Conservation (phyloP, 2,888 invertebrate genomes). For the Oegoconia quadripuncta region DNA sequence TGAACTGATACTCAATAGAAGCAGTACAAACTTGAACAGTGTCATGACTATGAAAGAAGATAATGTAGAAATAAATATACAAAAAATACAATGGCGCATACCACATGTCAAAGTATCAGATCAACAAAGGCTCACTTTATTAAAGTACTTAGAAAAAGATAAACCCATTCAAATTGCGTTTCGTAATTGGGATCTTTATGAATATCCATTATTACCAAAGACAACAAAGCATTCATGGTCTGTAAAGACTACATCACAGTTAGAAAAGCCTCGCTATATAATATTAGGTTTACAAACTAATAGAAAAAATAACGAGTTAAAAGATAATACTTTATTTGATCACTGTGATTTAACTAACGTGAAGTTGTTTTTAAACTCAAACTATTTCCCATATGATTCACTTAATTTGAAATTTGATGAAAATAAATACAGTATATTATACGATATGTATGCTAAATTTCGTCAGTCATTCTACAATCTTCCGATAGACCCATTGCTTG, state of each 20-base stretch:
- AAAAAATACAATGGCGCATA: conserved; percentile 16
- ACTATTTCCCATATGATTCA: conserved; percentile 27
- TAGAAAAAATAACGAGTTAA: conserved; percentile 29
- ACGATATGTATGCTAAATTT: too few species aligned
- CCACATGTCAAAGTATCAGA: conserved; percentile 17
- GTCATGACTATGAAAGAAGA: conserved; percentile 15
- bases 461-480: conserved; percentile 6
- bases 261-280: conserved; percentile 44
- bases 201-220: conserved; percentile 37
- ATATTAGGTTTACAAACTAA: conserved; percentile 29
- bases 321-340: too few species aligned
- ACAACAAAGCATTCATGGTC: conserved; percentile 35
- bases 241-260: conserved; percentile 31
- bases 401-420: conserved; percentile 32
- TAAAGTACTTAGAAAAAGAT: conserved; percentile 27
- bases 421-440: conserved; percentile 3
- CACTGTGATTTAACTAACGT: too few species aligned
- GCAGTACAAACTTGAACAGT: conserved; percentile 31
- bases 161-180: conserved; percentile 32
- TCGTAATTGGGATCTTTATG: conserved; percentile 45
- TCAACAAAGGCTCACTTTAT: conserved; percentile 13
- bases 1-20: conserved; percentile 40
- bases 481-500: conserved; percentile 2
- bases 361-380: background rate
- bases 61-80: conserved; percentile 16